These are phyloP conservation scores for Mechanitis messenoides DNA, from an alignment of 2,888 invertebrate genomes.

Conservation along the genomic window DNA sequence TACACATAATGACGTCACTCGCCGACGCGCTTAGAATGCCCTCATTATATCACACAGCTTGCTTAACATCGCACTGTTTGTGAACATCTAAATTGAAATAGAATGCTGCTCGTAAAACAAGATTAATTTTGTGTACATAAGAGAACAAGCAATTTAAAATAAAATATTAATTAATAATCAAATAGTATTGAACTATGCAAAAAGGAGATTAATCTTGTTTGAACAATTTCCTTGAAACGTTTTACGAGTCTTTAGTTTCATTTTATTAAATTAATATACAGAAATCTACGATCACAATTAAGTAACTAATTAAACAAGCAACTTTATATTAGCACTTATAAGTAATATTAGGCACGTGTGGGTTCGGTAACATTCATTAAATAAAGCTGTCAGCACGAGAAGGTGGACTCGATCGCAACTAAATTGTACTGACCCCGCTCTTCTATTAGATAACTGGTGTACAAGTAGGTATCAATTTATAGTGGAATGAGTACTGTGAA, in stretches of 20 bases:
- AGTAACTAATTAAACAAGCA: slow-evolving; percentile 39
- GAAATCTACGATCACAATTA: neutral
- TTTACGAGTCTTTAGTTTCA: too few species aligned
- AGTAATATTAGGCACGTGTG: slow-evolving; percentile 52
- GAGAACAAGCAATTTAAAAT: neutral
- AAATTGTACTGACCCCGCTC: too few species aligned
- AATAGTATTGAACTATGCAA: neutral
- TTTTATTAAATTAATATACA: too few species aligned
- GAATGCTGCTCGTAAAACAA: slow-evolving; percentile 31
- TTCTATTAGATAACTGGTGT: too few species aligned
- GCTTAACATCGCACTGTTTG: too few species aligned
- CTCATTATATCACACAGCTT: slow-evolving; percentile 67
- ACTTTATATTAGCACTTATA: slow-evolving; percentile 49
- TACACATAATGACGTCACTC: slow-evolving; percentile 61
- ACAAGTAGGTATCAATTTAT: too few species aligned
- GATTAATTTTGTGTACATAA: slow-evolving; percentile 12
- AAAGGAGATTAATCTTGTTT: too few species aligned
- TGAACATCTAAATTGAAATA: slow-evolving; percentile 47
- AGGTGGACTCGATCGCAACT: too few species aligned
- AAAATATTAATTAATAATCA: neutral
- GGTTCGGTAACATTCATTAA: slow-evolving; percentile 56
- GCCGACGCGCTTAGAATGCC: slow-evolving; percentile 57
- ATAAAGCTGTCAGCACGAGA: too few species aligned
- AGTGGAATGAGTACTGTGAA: too few species aligned
- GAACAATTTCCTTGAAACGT: too few species aligned